Base-by-base conservation (phyloP, 2,113 vertebrate genomes). In the Callocephalon fimbriatum region DNA sequence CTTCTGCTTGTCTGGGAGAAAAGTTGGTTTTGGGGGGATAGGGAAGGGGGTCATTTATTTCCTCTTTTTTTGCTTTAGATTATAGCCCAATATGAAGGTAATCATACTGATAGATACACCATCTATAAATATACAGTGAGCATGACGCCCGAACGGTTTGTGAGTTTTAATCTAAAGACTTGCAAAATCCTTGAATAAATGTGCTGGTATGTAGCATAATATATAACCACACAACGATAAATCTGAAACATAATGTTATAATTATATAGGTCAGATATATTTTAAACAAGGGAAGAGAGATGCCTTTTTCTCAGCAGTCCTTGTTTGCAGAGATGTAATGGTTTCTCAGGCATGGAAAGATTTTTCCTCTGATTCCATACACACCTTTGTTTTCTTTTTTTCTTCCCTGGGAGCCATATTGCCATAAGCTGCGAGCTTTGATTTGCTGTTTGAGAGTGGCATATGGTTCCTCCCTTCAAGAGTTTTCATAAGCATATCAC, bases 381-480 rank as follows among this genome's bases (percentile, higher is more conserved):
- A 47, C 37, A 75, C 66, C 29, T 93, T 93, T 93, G 20, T 42
- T 85, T 84, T 81, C 3, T 1, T 11, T 23, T 37, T 47, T 35
- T 9, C 9, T 58, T 3, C 2, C 10, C 67, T 63, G 32, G 78
- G 47, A 94, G 2, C 15, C 29, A 25, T 68, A 94, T 50, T 87
- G 50, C 80, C 77, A 71, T 71, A 94, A 88, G n/a, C 71, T 66
- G 37, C 0, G 2, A 88, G 48, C 68, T 88, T 93, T 77, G 78
- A 37, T 80, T 93, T 61, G 11, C 59, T 67, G 47, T 80, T 74
- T 59, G 54, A 61, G 88, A 91, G 53, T 29, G n/a, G 73, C 82
- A 88, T 94, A 93, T 92, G 88, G 82, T 86, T 95, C 65, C 47
- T 93, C 2, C 2, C 56, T 91, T 94, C 61, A 93, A 96, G 50